Evolutionary conservation across 92 coral and sea anemone species (phyloP), one percentile per base, ranked within the genome.

Genomic region (Ricordea florida): DNA sequence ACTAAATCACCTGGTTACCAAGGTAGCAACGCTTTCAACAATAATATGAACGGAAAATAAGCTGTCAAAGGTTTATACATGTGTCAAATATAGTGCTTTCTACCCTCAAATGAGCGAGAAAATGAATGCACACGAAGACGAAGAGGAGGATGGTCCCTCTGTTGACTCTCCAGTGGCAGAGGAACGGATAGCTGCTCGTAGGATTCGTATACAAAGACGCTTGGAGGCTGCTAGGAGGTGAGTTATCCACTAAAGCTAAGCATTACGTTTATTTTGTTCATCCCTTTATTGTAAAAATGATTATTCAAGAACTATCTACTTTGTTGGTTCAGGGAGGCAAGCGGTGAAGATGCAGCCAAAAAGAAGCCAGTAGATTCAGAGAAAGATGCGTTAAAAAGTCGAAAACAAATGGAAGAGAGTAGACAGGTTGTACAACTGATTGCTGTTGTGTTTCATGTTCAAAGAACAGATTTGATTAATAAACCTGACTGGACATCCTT

Each of bases 401-500:
- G 97, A 83, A 94, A 94, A 65, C 98, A 94, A 72, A 94, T 94
- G 83, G 97, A 94, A 76, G 97, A 94, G 13, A 94, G 98, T 65
- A 82, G 98, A 53, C 98, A 94, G 94, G 98, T 94, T 74, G 18
- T 6, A 16, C 10, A 10, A n/a, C 21, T 1, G 14, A 24, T 10
- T 10, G 33, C n/a, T 2, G n/a, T 10, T 37, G 13, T 36, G 18
- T 42, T 27, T 25, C 1, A 26, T 23, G 15, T 10, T 3, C 25
- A 15, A 47, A 25, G 2, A 47, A 47, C 8, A 8, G 4, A 47
- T 47, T 9, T 15, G 0, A 8, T 10, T 5, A 17, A 7, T n/a
- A n/a, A n/a, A n/a, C n/a, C n/a, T n/a, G n/a, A n/a, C n/a, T n/a
- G n/a, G n/a, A n/a, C n/a, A n/a, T n/a, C n/a, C n/a, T n/a, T n/a